Evolutionary conservation across 2,797 vertebrate genomes (phyloP).

Genomic region (Paedocypris micromegethes): DNA sequence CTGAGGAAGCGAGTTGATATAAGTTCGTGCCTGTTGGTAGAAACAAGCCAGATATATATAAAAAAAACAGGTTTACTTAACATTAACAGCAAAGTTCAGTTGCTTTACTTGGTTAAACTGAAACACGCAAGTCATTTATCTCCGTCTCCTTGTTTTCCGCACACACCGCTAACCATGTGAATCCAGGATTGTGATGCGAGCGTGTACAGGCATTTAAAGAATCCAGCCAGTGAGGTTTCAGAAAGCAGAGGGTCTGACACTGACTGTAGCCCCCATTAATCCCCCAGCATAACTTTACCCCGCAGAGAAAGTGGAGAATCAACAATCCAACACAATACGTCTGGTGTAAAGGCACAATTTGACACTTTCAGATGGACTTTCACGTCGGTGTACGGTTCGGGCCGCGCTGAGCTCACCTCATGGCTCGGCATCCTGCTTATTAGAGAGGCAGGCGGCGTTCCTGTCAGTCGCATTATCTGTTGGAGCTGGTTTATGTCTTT

Average conservation of each 20-base stretch:
- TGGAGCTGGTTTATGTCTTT: slow-evolving; percentile 99
- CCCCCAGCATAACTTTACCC: slow-evolving; percentile 13
- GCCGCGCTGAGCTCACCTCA: slow-evolving; percentile 79
- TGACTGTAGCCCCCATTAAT: slow-evolving; percentile 14
- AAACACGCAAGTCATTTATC: not conserved
- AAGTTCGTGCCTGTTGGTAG: slow-evolving; percentile 85
- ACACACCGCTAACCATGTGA: slow-evolving; percentile 15
- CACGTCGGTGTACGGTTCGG: not conserved
- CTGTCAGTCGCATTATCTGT: slow-evolving; percentile 99
- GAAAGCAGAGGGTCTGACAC: slow-evolving; percentile 16
- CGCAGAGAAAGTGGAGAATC: slow-evolving; percentile 18
- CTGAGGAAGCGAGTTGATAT: slow-evolving; percentile 88
- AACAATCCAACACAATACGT: not conserved
- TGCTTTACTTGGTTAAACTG: not conserved
- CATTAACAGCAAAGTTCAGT: not conserved
- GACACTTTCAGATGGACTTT: no score
- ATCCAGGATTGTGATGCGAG: slow-evolving; percentile 25
- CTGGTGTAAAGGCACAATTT: no score
- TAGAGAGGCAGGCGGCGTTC: slow-evolving; percentile 95
- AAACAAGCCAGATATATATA: slow-evolving; percentile 40
- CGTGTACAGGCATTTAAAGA: slow-evolving; percentile 25
- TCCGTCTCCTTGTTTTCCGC: not conserved
- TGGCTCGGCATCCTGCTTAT: slow-evolving; percentile 99
- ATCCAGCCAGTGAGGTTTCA: slow-evolving; percentile 19
- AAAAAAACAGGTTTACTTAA: not conserved